These are phyloP conservation scores for Timema cristinae DNA, from an alignment of 2,888 invertebrate genomes.

Conservation along the genomic window DNA sequence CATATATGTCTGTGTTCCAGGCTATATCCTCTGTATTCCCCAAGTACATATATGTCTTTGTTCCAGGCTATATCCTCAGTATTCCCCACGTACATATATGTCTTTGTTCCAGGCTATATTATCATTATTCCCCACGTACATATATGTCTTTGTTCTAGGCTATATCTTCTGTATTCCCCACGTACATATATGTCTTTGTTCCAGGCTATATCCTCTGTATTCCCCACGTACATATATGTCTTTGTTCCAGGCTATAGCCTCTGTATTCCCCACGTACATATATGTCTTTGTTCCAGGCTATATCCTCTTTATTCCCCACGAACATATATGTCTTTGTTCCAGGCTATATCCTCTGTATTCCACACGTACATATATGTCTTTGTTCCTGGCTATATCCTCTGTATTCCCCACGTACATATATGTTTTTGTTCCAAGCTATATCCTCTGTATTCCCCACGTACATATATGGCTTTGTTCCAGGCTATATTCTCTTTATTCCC, in stretches of 20 bases:
- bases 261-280: constrained; percentile 41
- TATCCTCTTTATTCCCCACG: neutral
- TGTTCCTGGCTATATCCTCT: no score
- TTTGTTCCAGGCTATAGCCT: constrained; percentile 66
- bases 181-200: constrained; percentile 62
- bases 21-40: constrained; percentile 32
- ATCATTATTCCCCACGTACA: neutral
- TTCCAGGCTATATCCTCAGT: constrained; percentile 81
- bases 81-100: no score
- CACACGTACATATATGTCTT: no score
- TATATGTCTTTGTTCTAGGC: no score
- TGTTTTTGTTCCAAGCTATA: no score
- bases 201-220: constrained; percentile 52
- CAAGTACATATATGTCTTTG: constrained; percentile 54
- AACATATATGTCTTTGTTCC: constrained; percentile 70
- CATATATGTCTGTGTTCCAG: constrained; percentile 74
- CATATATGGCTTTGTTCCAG: no score
- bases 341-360: no score
- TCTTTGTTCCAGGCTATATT: no score
- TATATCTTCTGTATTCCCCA: neutral
- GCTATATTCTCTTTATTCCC: no score
- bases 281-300: constrained; percentile 71
- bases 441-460: no score
- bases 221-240: constrained; percentile 47
- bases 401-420: no score